phyloP scores from a whole-genome alignment of 2,113 vertebrate genomes.

The Lophura nycthemera region DNA sequence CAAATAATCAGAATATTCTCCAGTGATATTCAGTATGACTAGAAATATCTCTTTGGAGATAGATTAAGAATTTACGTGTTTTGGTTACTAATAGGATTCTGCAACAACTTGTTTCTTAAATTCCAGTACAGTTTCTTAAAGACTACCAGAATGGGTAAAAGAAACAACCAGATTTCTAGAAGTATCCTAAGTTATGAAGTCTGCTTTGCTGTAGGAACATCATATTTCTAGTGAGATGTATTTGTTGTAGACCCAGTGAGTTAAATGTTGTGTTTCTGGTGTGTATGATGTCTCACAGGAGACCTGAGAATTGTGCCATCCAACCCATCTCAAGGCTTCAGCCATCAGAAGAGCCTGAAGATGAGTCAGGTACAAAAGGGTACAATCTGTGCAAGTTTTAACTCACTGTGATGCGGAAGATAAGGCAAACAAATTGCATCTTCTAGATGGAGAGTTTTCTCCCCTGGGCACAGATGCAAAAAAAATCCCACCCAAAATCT shows the following conservation, averaged over 20 bases:
- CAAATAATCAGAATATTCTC: neutral
- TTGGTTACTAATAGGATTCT: neutral
- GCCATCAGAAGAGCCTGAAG: fast-evolving
- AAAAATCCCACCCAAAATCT: neutral
- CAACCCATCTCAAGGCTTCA: neutral
- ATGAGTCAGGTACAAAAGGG: neutral
- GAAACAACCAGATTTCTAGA: neutral
- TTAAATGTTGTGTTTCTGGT: neutral
- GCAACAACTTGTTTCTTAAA: neutral
- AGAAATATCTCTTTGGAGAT: neutral
- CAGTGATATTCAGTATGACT: neutral
- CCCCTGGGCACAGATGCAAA: neutral
- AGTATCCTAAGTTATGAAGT: neutral
- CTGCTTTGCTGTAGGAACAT: neutral
- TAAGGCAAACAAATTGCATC: neutral
- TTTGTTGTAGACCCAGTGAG: neutral
- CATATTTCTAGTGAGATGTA: neutral
- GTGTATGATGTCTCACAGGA: neutral
- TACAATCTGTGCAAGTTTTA: neutral
- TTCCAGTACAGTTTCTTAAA: neutral
- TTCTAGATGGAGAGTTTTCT: neutral
- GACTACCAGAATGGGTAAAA: neutral
- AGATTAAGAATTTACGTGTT: neutral
- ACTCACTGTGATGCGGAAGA: neutral
- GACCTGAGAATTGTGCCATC: neutral